phyloP scores from a whole-genome alignment of 2,797 vertebrate genomes.

The Agapornis canus region DNA sequence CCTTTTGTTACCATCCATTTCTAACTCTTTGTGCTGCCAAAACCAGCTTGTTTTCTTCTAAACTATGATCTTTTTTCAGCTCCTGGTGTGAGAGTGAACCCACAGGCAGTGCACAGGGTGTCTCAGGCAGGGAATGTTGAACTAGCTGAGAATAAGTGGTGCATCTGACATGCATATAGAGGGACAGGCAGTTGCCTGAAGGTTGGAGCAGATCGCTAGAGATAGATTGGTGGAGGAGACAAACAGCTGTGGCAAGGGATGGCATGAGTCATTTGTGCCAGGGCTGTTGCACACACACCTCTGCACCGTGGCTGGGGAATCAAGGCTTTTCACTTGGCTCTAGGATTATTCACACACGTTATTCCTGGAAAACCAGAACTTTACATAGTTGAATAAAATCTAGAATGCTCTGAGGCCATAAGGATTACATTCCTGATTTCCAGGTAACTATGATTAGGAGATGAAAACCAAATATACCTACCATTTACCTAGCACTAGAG shows the following conservation, averaged over 20 bases:
- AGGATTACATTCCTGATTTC: neutral
- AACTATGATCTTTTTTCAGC: neutral
- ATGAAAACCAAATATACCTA: neutral
- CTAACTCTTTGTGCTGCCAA: neutral
- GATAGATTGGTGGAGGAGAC: neutral
- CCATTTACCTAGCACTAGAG: neutral
- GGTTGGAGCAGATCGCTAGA: neutral
- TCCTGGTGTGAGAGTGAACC: neutral
- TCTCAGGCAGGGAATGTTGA: neutral
- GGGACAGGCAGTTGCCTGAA: neutral
- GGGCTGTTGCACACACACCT: neutral
- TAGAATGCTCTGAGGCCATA: neutral
- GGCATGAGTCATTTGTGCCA: neutral
- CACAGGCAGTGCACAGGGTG: neutral
- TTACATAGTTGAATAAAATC: neutral
- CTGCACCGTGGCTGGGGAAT: neutral
- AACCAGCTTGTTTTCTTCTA: neutral
- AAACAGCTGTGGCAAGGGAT: neutral
- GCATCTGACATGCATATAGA: neutral
- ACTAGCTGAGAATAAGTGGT: neutral
- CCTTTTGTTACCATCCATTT: neutral
- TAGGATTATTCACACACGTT: neutral
- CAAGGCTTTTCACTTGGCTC: neutral
- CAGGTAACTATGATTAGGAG: neutral
- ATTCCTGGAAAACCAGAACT: neutral